A percentile compares a stretch with the other conserved stretches of the same genome.
These are phyloP conservation scores for Cotesia glomerata DNA, from an alignment of 1,140 invertebrate genomes.

Conservation along the genomic window DNA sequence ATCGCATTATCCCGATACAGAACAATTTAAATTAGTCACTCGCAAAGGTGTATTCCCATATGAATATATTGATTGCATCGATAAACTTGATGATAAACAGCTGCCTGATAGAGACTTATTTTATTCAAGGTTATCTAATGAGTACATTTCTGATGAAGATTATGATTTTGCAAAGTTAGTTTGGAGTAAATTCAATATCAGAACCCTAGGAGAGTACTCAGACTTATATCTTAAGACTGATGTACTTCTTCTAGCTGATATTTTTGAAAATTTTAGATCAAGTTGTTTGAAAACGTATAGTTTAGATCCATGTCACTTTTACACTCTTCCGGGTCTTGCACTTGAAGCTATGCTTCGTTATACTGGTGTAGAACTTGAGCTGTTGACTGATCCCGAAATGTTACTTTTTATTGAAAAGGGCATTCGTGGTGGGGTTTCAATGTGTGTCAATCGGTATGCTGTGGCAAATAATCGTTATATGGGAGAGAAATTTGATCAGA, in stretches of 20 bases:
- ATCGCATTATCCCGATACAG: conserved; percentile 22
- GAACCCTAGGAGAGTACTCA: conserved; percentile 54
- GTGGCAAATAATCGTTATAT: conserved; percentile 44
- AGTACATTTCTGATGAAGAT: conserved; percentile 41
- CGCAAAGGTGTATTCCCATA: conserved; percentile 42
- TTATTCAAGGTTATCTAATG: conserved; percentile 46
- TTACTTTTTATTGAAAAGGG: conserved; percentile 42
- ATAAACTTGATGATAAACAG: conserved; percentile 37
- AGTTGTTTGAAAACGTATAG: conserved; percentile 38
- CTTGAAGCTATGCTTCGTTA: conserved; percentile 56
- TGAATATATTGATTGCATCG: conserved; percentile 43
- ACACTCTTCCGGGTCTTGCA: conserved; percentile 50
- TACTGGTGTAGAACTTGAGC: conserved; percentile 56
- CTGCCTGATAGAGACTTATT: conserved; percentile 32
- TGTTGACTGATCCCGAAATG: conserved; percentile 60
- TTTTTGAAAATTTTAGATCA: conserved; percentile 61
- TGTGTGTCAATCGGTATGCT: conserved; percentile 51
- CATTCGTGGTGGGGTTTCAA: conserved; percentile 39
- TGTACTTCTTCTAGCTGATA: conserved; percentile 52
- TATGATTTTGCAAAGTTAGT: conserved; percentile 52
- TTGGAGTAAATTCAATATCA: conserved; percentile 51
- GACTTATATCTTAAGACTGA: conserved; percentile 58
- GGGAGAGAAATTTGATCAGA: conserved; percentile 28
- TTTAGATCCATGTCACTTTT: conserved; percentile 52
- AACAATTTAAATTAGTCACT: conserved; percentile 35